Evolutionary conservation across 2,888 invertebrate genomes (phyloP).

Genomic region (Andrena fulva): DNA sequence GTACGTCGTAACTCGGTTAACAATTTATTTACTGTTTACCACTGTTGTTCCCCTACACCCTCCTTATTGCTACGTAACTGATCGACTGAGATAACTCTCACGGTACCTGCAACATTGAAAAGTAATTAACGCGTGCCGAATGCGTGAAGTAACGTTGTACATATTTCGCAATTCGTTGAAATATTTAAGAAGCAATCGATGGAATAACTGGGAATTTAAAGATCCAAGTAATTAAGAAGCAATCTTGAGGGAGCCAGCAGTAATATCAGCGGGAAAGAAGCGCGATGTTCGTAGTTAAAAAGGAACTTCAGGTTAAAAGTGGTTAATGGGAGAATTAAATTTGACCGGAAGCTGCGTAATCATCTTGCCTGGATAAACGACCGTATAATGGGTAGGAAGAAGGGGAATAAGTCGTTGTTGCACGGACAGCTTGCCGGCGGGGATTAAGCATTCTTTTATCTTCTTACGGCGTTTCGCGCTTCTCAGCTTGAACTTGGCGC

Average conservation of each 20-base stretch:
- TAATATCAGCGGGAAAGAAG: constrained; percentile 12
- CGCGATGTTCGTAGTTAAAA: constrained; percentile 25
- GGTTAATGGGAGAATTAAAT: constrained; percentile 75
- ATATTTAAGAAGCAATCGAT: no score
- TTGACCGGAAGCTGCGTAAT: constrained; percentile 77
- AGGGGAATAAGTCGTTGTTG: constrained; percentile 55
- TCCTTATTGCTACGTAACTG: not conserved
- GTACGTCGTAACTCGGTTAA: not conserved
- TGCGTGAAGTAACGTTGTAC: no score
- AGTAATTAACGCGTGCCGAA: no score
- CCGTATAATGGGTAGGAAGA: constrained; percentile 72
- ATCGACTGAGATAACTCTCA: no score
- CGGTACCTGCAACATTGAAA: no score
- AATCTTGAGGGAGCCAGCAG: not conserved
- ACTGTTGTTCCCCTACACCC: not conserved
- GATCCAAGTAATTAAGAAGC: not conserved
- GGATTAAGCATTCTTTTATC: constrained; percentile 81
- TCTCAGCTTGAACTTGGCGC: constrained; percentile 74
- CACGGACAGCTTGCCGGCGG: constrained; percentile 73
- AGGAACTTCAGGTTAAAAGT: constrained; percentile 64
- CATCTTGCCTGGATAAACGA: constrained; percentile 76
- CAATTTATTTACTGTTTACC: not conserved
- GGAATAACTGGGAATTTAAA: no score
- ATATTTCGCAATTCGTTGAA: no score
- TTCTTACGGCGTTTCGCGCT: constrained; percentile 74